phyloP scores from a whole-genome alignment of 2,888 invertebrate genomes.

The Rotaria magnacalcarata region DNA sequence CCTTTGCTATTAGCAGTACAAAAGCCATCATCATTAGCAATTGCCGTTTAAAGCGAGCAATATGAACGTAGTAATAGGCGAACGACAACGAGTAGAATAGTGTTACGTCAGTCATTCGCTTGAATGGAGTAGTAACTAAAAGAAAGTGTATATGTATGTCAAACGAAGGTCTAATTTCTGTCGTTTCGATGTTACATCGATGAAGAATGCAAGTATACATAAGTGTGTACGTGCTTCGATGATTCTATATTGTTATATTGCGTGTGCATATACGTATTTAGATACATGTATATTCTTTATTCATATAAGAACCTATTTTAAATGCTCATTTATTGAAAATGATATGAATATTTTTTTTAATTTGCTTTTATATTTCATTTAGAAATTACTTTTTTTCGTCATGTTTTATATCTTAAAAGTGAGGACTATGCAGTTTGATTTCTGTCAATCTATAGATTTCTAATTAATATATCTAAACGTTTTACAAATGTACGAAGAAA shows the following conservation, averaged over 20 bases:
- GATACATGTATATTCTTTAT: too few species aligned
- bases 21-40: not conserved
- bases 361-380: not conserved
- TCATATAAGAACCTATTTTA: not conserved
- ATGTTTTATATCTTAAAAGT: not conserved
- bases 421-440: not conserved
- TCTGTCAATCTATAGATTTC: not conserved
- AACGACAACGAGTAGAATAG: not conserved
- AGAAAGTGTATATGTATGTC: slow-evolving; percentile 29
- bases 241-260: not conserved
- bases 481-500: not conserved
- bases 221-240: not conserved
- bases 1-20: not conserved
- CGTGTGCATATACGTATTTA: not conserved
- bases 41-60: not conserved
- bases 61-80: not conserved
- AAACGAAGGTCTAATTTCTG: slow-evolving; percentile 20
- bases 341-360: not conserved
- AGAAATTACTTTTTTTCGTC: not conserved
- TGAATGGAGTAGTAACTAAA: not conserved
- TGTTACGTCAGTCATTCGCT: slow-evolving; percentile 22
- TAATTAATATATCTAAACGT: not conserved
- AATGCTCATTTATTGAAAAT: not conserved
- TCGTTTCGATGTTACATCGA: slow-evolving; percentile 6
- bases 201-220: slow-evolving; percentile 9